Evolutionary conservation across 2,888 invertebrate species (phyloP).

Genomic region (Papilio demoleus): DNA sequence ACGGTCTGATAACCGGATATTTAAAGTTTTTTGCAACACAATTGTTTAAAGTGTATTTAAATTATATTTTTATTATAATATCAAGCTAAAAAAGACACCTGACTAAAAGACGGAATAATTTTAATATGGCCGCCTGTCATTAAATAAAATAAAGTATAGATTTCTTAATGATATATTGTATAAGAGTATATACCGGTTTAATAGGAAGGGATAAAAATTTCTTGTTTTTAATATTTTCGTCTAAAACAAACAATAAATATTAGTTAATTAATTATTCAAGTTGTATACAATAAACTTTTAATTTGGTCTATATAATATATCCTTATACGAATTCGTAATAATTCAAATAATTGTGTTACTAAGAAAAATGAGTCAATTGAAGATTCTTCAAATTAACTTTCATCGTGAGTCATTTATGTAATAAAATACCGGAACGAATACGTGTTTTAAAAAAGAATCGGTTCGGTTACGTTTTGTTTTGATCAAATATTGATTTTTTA

Average conservation of each 20-base stretch:
- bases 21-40: not conserved
- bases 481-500: constrained; percentile 23
- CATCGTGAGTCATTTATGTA: constrained; percentile 24
- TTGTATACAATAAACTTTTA: not conserved
- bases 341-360: not conserved
- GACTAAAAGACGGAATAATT: too few species aligned
- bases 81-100: too few species aligned
- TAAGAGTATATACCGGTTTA: too few species aligned
- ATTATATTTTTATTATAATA: too few species aligned
- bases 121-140: too few species aligned
- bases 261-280: too few species aligned
- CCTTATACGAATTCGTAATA: not conserved
- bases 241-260: too few species aligned
- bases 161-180: too few species aligned
- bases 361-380: constrained; percentile 17
- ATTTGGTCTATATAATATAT: not conserved
- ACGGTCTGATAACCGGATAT: constrained; percentile 16
- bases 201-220: too few species aligned
- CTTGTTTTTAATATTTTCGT: too few species aligned
- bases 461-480: constrained; percentile 14
- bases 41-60: not conserved
- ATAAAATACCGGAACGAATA: constrained; percentile 20
- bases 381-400: constrained; percentile 23
- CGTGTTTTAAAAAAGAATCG: constrained; percentile 4
- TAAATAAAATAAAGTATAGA: too few species aligned